Evolutionary conservation across 2,797 vertebrate genomes (phyloP).

Genomic region (Momotus momota): DNA sequence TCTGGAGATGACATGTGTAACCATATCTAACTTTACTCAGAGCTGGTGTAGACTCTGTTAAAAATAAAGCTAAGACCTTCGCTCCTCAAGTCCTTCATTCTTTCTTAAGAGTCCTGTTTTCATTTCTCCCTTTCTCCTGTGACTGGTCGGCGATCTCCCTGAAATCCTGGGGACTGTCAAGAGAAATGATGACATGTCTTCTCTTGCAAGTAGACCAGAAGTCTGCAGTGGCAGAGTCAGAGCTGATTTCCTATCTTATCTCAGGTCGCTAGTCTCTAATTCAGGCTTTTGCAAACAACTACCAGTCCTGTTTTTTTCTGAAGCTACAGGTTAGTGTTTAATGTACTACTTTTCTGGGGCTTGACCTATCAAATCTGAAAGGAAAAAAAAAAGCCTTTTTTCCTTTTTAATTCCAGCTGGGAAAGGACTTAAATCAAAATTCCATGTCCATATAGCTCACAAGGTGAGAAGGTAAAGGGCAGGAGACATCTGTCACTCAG

Average conservation of each 20-base stretch:
- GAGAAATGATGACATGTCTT: slow-evolving; percentile 79
- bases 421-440: slow-evolving; percentile 15
- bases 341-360: slow-evolving; percentile 48
- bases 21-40: neutral
- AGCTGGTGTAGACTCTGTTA: neutral
- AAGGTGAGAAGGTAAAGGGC: neutral
- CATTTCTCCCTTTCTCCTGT: slow-evolving; percentile 2
- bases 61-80: slow-evolving; percentile 25
- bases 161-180: slow-evolving; percentile 82
- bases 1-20: neutral
- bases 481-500: neutral
- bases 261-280: slow-evolving; percentile 78
- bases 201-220: slow-evolving; percentile 81
- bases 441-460: neutral
- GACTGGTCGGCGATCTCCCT: slow-evolving; percentile 54
- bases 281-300: slow-evolving; percentile 78
- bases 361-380: neutral
- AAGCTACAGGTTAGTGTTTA: slow-evolving; percentile 41
- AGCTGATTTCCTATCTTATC: slow-evolving; percentile 82
- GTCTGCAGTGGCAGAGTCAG: slow-evolving; percentile 78
- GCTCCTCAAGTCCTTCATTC: neutral
- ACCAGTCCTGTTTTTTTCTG: slow-evolving; percentile 43
- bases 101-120: slow-evolving; percentile 54
- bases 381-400: neutral
- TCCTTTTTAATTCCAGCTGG: neutral